Conservation (phyloP, 2,888 invertebrate species). For the Chironomus tentans region DNA sequence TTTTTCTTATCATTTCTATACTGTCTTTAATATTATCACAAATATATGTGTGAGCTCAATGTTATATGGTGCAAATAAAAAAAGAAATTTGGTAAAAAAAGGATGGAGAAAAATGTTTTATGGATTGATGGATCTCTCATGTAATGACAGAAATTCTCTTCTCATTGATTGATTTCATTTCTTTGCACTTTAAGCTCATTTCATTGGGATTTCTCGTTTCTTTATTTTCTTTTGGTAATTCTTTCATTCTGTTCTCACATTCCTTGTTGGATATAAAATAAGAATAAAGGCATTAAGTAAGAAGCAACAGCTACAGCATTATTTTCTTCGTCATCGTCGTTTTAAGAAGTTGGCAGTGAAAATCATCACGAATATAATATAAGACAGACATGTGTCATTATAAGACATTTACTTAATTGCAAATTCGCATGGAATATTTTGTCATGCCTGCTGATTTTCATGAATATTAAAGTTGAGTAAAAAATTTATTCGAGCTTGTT, state of each 20-base stretch:
- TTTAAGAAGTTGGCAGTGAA: no score
- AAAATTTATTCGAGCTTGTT: no score
- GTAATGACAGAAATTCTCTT: background rate
- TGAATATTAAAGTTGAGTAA: no score
- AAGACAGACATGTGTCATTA: no score
- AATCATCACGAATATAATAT: no score
- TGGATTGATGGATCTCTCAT: conserved; percentile 1
- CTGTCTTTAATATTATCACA: background rate
- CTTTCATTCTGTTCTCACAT: background rate
- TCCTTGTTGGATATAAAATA: background rate
- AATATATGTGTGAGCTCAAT: background rate
- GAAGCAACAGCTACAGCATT: no score
- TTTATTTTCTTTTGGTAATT: background rate
- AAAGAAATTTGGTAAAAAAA: background rate
- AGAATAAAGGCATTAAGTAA: no score
- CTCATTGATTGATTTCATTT: background rate
- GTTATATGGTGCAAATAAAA: background rate
- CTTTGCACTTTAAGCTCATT: background rate
- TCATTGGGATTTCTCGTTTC: background rate
- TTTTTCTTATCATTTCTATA: conserved; percentile 10
- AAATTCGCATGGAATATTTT: no score
- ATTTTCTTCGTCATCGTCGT: no score
- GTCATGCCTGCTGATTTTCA: no score
- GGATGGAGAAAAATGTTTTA: background rate
- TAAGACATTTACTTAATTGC: no score